Evolutionary conservation across 2,797 vertebrate species (phyloP).

Genomic region (Silurus aristotelis): DNA sequence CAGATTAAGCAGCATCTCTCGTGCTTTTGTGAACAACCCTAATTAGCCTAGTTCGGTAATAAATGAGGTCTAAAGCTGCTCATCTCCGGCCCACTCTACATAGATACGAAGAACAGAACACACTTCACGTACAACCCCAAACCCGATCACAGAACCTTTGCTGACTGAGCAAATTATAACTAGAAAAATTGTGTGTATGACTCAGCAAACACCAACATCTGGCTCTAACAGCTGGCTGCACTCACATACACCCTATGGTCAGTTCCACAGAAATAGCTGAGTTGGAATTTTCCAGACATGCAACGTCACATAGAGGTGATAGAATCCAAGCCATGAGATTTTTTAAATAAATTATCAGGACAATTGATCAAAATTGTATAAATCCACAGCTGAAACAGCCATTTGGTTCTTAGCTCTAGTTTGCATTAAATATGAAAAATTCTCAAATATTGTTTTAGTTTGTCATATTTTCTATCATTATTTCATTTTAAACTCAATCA

Average conservation of each 20-base stretch:
- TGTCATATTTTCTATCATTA: not conserved
- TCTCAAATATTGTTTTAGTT: not conserved
- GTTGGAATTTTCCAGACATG: not conserved
- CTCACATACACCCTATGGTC: not conserved
- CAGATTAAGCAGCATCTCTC: slow-evolving; percentile 40
- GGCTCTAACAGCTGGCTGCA: slow-evolving; percentile 21
- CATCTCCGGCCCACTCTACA: not conserved
- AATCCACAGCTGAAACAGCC: not conserved
- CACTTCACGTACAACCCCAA: no score
- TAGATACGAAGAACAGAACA: not conserved
- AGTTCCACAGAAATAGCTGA: not conserved
- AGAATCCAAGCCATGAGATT: not conserved
- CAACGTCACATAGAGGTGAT: no score
- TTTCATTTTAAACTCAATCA: not conserved
- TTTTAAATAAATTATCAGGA: not conserved
- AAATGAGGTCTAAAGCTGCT: slow-evolving; percentile 35
- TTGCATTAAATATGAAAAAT: not conserved
- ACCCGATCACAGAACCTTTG: not conserved
- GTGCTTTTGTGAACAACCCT: slow-evolving; percentile 39
- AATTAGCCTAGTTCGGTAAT: slow-evolving; percentile 54
- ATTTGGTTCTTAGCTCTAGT: not conserved
- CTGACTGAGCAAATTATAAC: not conserved
- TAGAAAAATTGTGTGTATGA: not conserved
- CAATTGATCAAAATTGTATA: not conserved
- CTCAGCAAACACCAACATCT: slow-evolving; percentile 18